phyloP scores from a whole-genome alignment of 1,140 invertebrate species.

The Stegodyphus dumicola region DNA sequence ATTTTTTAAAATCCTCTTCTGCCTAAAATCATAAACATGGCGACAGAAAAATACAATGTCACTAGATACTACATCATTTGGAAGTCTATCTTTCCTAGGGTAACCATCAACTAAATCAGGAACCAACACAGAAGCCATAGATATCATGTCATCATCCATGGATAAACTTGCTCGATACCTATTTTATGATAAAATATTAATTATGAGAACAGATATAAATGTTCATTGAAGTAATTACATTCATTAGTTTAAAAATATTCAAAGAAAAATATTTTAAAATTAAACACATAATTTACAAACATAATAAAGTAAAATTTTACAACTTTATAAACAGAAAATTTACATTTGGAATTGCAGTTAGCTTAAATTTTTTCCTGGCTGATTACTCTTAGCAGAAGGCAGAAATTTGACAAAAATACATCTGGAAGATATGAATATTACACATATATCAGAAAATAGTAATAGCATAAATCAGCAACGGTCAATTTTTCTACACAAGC shows the following conservation, averaged over 20 bases:
- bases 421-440: too few species aligned
- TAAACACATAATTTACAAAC: background rate
- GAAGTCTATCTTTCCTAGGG: constrained; percentile 73
- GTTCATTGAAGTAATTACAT: too few species aligned
- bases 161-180: constrained; percentile 33
- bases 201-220: too few species aligned
- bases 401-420: too few species aligned
- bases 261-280: too few species aligned
- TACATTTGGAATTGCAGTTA: too few species aligned
- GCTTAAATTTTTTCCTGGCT: too few species aligned
- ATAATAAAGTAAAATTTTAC: background rate
- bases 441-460: too few species aligned
- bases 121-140: constrained; percentile 71
- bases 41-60: constrained; percentile 95
- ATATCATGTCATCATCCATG: constrained; percentile 29
- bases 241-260: too few species aligned
- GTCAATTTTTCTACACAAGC: too few species aligned
- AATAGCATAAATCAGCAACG: too few species aligned
- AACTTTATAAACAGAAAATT: background rate
- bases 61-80: constrained; percentile 79
- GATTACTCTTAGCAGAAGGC: too few species aligned
- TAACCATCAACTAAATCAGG: constrained; percentile 69
- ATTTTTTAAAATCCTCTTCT: constrained; percentile 71
- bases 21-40: constrained; percentile 92
- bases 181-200: background rate